phyloP scores from a whole-genome alignment of 1,140 invertebrate genomes.

The Drosophila trapezifrons region DNA sequence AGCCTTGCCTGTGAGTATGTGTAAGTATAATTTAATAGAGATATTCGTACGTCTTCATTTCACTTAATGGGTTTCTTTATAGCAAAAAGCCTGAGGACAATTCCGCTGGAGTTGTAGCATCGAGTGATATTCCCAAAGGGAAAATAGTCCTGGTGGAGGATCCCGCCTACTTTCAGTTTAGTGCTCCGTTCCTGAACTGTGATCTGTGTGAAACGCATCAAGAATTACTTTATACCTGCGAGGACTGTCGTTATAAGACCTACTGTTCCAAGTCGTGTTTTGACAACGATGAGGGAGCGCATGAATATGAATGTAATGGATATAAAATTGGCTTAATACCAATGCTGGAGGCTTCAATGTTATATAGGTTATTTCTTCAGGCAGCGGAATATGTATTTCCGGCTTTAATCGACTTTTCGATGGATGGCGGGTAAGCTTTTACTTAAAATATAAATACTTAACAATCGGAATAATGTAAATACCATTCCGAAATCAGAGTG shows the following conservation, averaged over 20 bases:
- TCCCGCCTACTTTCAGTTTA: conserved; percentile 34
- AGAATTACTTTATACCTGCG: conserved; percentile 51
- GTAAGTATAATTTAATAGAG: conserved; percentile 14
- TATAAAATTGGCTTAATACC: conserved; percentile 53
- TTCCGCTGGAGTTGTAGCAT: conserved; percentile 2
- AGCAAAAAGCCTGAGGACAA: not conserved
- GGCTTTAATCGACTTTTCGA: conserved; percentile 2
- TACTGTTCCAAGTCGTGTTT: conserved; percentile 50
- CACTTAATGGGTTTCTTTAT: not conserved
- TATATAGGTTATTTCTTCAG: conserved; percentile 44
- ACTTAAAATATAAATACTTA: not conserved
- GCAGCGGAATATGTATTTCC: conserved; percentile 35
- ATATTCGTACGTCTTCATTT: not conserved
- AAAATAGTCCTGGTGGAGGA: conserved; percentile 26
- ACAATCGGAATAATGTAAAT: no score
- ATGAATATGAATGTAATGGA: conserved; percentile 41
- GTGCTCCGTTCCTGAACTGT: conserved; percentile 51
- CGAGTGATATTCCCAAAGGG: conserved; percentile 20
- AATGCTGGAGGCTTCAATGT: conserved; percentile 38
- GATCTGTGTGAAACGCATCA: conserved; percentile 38
- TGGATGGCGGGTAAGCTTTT: conserved; percentile 34
- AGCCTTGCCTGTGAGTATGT: conserved; percentile 29
- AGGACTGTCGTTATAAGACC: conserved; percentile 40
- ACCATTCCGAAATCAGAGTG: conserved; percentile 3
- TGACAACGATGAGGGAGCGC: conserved; percentile 17